Conservation (phyloP, 2,888 invertebrate genomes). For the Pachliopta kotzebuea region DNA sequence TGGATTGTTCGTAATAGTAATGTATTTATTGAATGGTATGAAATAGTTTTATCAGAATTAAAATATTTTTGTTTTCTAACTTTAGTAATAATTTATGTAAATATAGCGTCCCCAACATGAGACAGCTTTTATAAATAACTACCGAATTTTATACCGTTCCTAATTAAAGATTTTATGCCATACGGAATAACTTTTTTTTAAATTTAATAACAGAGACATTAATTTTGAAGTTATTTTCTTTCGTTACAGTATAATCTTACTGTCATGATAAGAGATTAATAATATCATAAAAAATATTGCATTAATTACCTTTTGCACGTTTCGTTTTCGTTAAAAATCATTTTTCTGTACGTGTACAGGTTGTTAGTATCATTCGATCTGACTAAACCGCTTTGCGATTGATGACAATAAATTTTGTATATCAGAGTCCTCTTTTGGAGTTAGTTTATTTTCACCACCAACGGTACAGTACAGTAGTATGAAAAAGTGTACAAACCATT, state of each 20-base stretch:
- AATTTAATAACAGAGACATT: neutral
- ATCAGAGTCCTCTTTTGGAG: no score
- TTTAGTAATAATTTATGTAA: no score
- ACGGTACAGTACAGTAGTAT: no score
- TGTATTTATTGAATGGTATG: neutral
- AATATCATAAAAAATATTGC: neutral
- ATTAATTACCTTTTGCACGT: no score
- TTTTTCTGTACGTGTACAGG: no score
- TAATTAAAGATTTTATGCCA: neutral
- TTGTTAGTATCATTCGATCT: no score
- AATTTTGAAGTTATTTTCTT: neutral
- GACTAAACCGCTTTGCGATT: no score
- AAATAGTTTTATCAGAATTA: neutral
- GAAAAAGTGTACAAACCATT: no score
- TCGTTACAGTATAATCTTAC: neutral
- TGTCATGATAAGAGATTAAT: neutral
- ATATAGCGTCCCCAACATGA: neutral
- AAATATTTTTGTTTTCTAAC: neutral
- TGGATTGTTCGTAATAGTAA: conserved; percentile 9
- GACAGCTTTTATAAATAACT: neutral
- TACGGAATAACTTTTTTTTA: conserved; percentile 4
- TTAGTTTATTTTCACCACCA: no score
- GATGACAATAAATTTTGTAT: no score
- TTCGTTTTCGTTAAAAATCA: no score
- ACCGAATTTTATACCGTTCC: neutral